Conservation (phyloP, 1,140 invertebrate species). For the Thereuonema tuberculata region DNA sequence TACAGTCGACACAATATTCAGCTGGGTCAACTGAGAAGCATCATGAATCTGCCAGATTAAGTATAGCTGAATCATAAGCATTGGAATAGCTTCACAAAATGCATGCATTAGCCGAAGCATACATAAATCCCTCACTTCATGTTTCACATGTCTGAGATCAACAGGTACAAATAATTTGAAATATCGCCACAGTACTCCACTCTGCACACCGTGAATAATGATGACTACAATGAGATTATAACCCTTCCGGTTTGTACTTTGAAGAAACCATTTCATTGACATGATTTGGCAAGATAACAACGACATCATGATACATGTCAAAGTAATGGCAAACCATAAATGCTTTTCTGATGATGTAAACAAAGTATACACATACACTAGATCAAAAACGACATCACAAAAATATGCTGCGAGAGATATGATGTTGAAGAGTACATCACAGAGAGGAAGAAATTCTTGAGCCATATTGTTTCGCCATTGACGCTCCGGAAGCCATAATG, state of each 20-base stretch:
- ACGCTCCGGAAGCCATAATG: background rate
- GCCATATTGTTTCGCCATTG: conserved; percentile 12
- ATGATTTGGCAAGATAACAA: conserved; percentile 55
- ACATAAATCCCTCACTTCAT: conserved; percentile 60
- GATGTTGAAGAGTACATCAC: conserved; percentile 80
- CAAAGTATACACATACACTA: conserved; percentile 66
- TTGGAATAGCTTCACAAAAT: conserved; percentile 72
- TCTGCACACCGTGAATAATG: conserved; percentile 37
- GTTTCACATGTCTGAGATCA: conserved; percentile 64
- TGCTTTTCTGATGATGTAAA: conserved; percentile 42
- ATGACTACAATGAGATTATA: background rate
- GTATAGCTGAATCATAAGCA: conserved; percentile 69
- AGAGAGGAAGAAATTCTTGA: conserved; percentile 63
- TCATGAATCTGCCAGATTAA: conserved; percentile 37
- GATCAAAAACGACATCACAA: conserved; percentile 77
- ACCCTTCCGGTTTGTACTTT: conserved; percentile 29
- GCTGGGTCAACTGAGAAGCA: conserved; percentile 46
- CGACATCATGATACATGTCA: conserved; percentile 50
- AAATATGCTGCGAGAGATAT: conserved; percentile 81
- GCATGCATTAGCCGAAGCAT: conserved; percentile 71
- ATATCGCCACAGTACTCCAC: conserved; percentile 78
- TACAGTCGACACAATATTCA: conserved; percentile 65
- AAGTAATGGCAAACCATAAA: conserved; percentile 46
- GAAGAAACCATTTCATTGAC: conserved; percentile 36
- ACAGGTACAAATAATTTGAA: conserved; percentile 73